Evolutionary conservation across 1,140 invertebrate species (phyloP).

Genomic region (Saccostrea glomerata): DNA sequence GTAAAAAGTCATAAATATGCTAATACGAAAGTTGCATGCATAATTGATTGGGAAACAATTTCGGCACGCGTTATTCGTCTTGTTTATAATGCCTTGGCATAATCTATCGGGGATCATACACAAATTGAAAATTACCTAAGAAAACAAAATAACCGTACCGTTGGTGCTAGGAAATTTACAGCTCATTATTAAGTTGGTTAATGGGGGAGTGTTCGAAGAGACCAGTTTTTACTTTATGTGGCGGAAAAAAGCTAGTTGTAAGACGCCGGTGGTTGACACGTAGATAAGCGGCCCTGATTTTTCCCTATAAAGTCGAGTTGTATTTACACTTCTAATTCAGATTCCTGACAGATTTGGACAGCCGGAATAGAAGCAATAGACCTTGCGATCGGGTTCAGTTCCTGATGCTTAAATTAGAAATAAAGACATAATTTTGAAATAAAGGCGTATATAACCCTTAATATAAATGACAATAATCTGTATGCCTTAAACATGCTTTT

Average conservation of each 20-base stretch:
- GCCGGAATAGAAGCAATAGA: not conserved
- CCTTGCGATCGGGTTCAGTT: not conserved
- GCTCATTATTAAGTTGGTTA: conserved; percentile 1
- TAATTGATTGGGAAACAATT: conserved; percentile 11
- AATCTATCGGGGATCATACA: conserved; percentile 4
- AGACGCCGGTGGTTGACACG: not conserved
- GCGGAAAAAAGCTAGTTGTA: not conserved
- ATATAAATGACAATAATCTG: too few relatives aligned
- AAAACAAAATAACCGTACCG: conserved; percentile 23
- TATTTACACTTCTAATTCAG: not conserved
- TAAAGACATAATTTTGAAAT: not conserved
- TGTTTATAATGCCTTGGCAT: not conserved
- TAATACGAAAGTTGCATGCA: conserved; percentile 11
- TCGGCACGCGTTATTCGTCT: conserved; percentile 1
- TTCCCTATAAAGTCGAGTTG: not conserved
- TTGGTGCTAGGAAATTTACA: conserved; percentile 16
- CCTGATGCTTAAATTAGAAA: not conserved
- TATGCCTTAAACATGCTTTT: too few relatives aligned
- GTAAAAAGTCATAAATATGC: conserved; percentile 20
- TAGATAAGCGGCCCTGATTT: not conserved
- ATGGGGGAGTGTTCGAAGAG: conserved; percentile 15
- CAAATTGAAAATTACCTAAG: conserved; percentile 29
- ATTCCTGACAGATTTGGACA: not conserved
- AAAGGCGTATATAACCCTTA: too few relatives aligned
- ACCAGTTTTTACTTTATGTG: not conserved